Percentiles rank a stretch among this genome's conserved stretches.
Conservation (phyloP, 2,888 invertebrate genomes). For the Tachina lurida region DNA sequence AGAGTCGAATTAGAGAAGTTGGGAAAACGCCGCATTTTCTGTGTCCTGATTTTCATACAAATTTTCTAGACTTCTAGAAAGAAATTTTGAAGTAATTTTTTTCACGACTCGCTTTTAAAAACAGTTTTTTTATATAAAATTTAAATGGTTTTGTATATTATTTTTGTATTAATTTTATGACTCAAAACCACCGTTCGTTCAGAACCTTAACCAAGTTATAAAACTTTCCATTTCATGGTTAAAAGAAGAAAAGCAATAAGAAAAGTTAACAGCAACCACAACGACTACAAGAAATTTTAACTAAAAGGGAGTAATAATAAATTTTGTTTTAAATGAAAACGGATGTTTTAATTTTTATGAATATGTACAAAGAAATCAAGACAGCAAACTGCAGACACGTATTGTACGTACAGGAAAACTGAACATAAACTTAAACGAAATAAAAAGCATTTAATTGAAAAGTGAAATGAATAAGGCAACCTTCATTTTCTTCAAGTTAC, state of each 20-base stretch:
- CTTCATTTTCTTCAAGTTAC: neutral
- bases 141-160: too few relatives aligned
- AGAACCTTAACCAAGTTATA: constrained; percentile 4
- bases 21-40: too few relatives aligned
- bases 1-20: too few relatives aligned
- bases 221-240: constrained; percentile 35
- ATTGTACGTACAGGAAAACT: neutral
- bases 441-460: constrained; percentile 7
- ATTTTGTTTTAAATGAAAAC: constrained; percentile 57
- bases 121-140: too few relatives aligned
- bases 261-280: constrained; percentile 1
- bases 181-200: neutral
- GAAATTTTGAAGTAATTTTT: too few relatives aligned
- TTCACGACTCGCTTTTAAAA: too few relatives aligned
- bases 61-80: too few relatives aligned
- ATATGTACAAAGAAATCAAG: constrained; percentile 37
- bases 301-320: constrained; percentile 62
- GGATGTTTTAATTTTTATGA: constrained; percentile 59
- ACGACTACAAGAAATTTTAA: constrained; percentile 45
- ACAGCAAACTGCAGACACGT: neutral
- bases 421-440: constrained; percentile 1
- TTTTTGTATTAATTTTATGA: too few relatives aligned
- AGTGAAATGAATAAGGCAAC: neutral
- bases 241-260: neutral
- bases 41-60: too few relatives aligned